These are phyloP conservation scores for Amphimedon queenslandica DNA, from an alignment of 37 sponge, comb jelly and placozoan species.

Conservation along the genomic window DNA sequence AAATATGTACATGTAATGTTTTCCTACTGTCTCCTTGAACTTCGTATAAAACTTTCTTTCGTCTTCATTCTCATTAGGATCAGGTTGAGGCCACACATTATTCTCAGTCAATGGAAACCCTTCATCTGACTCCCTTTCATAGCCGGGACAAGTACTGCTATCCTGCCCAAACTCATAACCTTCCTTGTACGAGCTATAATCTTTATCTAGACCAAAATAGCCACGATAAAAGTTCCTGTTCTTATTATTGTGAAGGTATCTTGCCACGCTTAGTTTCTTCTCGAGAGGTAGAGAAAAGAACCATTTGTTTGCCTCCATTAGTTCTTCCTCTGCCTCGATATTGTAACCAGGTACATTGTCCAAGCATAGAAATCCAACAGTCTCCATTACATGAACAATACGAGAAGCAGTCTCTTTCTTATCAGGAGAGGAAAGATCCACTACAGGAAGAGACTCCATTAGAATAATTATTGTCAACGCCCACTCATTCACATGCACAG, in stretches of 20 bases:
- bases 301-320: slow-evolving; percentile 26
- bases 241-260: slow-evolving; percentile 23
- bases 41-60: no score
- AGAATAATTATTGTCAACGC: no score
- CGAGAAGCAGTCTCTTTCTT: background rate
- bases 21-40: no score
- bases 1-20: no score
- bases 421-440: slow-evolving; percentile 24
- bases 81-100: background rate
- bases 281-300: slow-evolving; percentile 44
- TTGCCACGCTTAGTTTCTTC: slow-evolving; percentile 24
- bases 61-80: no score
- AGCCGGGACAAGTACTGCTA: no score
- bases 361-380: slow-evolving; percentile 47
- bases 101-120: background rate
- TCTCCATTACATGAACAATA: slow-evolving; percentile 27
- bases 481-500: no score
- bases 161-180: slow-evolving; percentile 33
- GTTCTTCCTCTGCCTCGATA: slow-evolving; percentile 6
- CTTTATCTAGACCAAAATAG: slow-evolving; percentile 20
- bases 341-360: slow-evolving; percentile 51
- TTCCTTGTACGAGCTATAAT: slow-evolving; percentile 22
- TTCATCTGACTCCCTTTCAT: no score
- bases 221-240: slow-evolving; percentile 31
- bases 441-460: no score